These are phyloP conservation scores for Lepidocyrtinus sp. DNA, from an alignment of 2,888 invertebrate species.

Conservation along the genomic window DNA sequence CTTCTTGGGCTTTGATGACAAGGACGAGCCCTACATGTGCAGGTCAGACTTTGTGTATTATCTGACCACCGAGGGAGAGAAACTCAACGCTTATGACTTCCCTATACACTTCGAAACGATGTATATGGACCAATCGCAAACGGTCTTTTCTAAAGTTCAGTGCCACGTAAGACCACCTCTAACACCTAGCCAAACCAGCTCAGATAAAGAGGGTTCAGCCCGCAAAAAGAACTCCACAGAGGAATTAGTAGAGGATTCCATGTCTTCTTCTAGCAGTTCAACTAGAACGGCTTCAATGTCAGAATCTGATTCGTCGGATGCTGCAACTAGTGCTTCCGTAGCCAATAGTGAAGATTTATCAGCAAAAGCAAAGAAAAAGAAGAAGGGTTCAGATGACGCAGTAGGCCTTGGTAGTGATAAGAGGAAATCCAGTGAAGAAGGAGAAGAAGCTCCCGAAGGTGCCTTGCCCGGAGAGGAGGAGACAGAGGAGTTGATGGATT, in stretches of 20 bases:
- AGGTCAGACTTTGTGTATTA: slow-evolving; percentile 59
- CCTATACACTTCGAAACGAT: slow-evolving; percentile 55
- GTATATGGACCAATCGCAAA: slow-evolving; percentile 40
- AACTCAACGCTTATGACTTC: slow-evolving; percentile 42
- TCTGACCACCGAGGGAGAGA: slow-evolving; percentile 61
- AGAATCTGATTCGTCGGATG: no score
- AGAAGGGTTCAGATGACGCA: neutral
- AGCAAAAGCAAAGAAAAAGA: neutral
- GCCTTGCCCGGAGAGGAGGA: no score
- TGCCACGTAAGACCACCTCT: slow-evolving; percentile 37
- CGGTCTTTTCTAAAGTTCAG: slow-evolving; percentile 37
- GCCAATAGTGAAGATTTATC: no score
- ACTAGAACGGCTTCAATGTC: no score
- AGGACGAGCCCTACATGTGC: slow-evolving; percentile 61
- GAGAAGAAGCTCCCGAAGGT: slow-evolving; percentile 1
- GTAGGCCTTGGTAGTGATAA: slow-evolving; percentile 22
- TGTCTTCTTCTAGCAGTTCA: no score
- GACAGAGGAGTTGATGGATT: slow-evolving; percentile 38
- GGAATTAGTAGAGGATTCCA: no score
- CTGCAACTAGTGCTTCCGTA: no score
- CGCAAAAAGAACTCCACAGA: no score
- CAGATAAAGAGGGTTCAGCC: slow-evolving; percentile 24
- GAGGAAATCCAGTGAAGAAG: no score
- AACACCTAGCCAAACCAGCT: no score
- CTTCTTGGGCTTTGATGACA: slow-evolving; percentile 56